Percentiles rank a stretch among this genome's conserved stretches.
Evolutionary conservation across 1,140 invertebrate genomes (phyloP).

Genomic region (Apolygus lucorum): DNA sequence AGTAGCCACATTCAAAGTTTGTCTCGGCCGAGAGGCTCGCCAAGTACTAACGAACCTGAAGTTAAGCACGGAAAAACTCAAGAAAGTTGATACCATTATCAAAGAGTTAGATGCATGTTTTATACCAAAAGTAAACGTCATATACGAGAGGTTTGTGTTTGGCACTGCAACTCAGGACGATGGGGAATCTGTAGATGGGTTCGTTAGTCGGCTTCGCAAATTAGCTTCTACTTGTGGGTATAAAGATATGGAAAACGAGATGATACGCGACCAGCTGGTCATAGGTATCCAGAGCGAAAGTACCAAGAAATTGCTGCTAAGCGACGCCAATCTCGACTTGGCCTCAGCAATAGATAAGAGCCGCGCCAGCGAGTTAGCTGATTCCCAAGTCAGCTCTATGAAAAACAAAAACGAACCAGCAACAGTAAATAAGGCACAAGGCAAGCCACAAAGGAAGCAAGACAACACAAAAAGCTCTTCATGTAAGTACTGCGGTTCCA

Average conservation of each 20-base stretch:
- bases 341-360: slow-evolving; percentile 34
- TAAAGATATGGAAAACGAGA: slow-evolving; percentile 33
- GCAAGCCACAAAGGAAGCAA: not conserved
- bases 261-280: slow-evolving; percentile 37
- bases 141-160: slow-evolving; percentile 34
- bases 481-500: not conserved
- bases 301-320: slow-evolving; percentile 35
- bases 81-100: not conserved
- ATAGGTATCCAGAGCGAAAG: slow-evolving; percentile 35
- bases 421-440: not conserved
- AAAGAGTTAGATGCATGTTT: slow-evolving; percentile 25
- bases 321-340: slow-evolving; percentile 34
- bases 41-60: not conserved
- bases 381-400: not conserved
- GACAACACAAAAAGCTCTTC: not conserved
- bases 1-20: not conserved
- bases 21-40: not conserved
- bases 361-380: slow-evolving; percentile 32
- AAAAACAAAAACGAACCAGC: not conserved
- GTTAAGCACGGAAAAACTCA: not conserved
- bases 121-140: slow-evolving; percentile 33
- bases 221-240: slow-evolving; percentile 34
- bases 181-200: slow-evolving; percentile 34
- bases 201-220: slow-evolving; percentile 33
- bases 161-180: slow-evolving; percentile 32